These are phyloP conservation scores for Tribolium madens DNA, from an alignment of 1,140 invertebrate species.

Conservation along the genomic window DNA sequence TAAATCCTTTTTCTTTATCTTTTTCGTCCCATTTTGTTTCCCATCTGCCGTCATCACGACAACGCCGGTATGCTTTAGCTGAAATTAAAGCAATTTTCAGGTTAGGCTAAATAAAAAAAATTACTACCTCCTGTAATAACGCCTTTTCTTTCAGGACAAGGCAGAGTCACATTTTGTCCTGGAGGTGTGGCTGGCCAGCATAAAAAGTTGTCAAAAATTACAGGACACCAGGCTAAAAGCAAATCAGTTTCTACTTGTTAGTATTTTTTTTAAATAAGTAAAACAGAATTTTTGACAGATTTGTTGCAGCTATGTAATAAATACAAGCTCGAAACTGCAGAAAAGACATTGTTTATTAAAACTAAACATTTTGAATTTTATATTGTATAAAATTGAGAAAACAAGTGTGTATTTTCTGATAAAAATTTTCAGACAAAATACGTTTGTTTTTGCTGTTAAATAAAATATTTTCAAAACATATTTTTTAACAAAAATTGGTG, in stretches of 20 bases:
- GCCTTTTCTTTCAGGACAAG: conserved; percentile 78
- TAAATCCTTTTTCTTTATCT: conserved; percentile 73
- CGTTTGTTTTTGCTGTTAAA: too few species aligned
- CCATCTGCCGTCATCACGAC: conserved; percentile 81
- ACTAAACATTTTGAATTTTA: too few species aligned
- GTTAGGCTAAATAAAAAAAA: conserved; percentile 50
- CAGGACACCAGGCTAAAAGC: conserved; percentile 52
- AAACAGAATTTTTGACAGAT: too few species aligned
- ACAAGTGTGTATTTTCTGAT: too few species aligned
- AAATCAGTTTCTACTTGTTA: background rate
- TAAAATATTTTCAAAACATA: too few species aligned
- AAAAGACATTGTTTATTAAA: too few species aligned
- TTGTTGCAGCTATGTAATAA: too few species aligned
- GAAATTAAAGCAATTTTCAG: background rate
- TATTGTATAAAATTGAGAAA: too few species aligned
- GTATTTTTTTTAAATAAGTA: too few species aligned
- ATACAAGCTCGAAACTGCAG: too few species aligned
- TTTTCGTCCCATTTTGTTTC: conserved; percentile 60
- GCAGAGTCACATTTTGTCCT: conserved; percentile 71
- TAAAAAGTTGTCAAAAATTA: conserved; percentile 63
- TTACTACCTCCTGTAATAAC: conserved; percentile 76
- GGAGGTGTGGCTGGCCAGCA: conserved; percentile 84
- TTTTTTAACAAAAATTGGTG: too few species aligned
- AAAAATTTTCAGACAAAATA: too few species aligned
- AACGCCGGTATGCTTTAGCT: conserved; percentile 75